A percentile compares a stretch with the other conserved stretches of the same genome.
Evolutionary conservation across 2,888 invertebrate species (phyloP).

Genomic region (Nomada fucata): DNA sequence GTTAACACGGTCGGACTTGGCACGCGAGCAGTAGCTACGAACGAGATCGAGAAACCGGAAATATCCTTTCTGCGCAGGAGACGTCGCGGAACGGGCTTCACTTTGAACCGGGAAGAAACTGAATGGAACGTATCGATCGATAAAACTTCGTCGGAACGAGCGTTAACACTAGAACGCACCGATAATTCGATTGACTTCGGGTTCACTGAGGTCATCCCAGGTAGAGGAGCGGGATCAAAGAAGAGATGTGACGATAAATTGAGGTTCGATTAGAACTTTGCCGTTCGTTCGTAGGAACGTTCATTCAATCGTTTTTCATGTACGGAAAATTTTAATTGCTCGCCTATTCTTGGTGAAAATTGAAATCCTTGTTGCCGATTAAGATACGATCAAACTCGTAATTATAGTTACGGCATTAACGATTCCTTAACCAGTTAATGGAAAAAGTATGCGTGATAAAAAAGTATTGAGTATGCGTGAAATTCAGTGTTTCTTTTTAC

Average conservation of each 20-base stretch:
- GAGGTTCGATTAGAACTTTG: slow-evolving; percentile 43
- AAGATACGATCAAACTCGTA: no score
- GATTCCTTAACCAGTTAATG: no score
- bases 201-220: slow-evolving; percentile 59
- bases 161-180: slow-evolving; percentile 69
- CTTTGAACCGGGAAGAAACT: slow-evolving; percentile 55
- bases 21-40: background rate
- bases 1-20: background rate
- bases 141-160: slow-evolving; percentile 66
- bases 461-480: no score
- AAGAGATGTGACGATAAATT: slow-evolving; percentile 66
- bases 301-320: background rate
- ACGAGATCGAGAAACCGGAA: slow-evolving; percentile 14
- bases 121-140: slow-evolving; percentile 65
- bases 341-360: no score
- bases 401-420: no score
- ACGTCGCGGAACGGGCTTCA: slow-evolving; percentile 32
- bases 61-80: slow-evolving; percentile 25
- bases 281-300: slow-evolving; percentile 29
- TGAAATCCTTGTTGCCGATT: no score
- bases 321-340: no score
- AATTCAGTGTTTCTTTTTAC: no score
- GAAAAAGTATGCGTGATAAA: no score
- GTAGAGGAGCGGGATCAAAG: slow-evolving; percentile 51
- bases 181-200: slow-evolving; percentile 70